Evolutionary conservation across 2,113 vertebrate species (phyloP).

Genomic region (Alaudala cheleensis): DNA sequence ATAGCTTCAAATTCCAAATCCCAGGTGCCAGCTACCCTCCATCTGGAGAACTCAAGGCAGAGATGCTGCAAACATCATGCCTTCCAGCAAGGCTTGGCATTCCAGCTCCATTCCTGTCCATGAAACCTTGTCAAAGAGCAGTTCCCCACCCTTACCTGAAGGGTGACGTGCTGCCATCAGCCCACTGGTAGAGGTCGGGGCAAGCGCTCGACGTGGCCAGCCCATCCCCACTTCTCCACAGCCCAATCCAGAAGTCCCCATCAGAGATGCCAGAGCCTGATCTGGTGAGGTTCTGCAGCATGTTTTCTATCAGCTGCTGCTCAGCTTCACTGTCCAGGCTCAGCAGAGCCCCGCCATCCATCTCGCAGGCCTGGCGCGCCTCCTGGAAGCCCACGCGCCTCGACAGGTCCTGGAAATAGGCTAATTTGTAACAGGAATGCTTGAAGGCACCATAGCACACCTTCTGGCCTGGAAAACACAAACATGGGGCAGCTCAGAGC

Average conservation of each 20-base stretch:
- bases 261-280: slow-evolving; percentile 84
- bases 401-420: slow-evolving; percentile 92
- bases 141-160: slow-evolving; percentile 79
- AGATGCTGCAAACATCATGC: not conserved
- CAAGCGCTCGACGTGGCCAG: slow-evolving; percentile 78
- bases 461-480: slow-evolving; percentile 83
- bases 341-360: slow-evolving; percentile 84
- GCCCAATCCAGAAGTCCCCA: slow-evolving; percentile 97
- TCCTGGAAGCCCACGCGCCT: slow-evolving; percentile 90
- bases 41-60: not conserved
- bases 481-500: not conserved
- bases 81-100: not conserved
- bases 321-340: slow-evolving; percentile 85
- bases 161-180: slow-evolving; percentile 81
- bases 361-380: slow-evolving; percentile 85
- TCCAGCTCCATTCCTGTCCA: not conserved
- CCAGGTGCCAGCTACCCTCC: not conserved
- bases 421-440: slow-evolving; percentile 90
- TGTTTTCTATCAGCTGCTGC: slow-evolving; percentile 85
- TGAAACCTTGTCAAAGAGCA: not conserved
- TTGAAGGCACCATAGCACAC: slow-evolving; percentile 82
- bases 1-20: not conserved
- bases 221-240: slow-evolving; percentile 81
- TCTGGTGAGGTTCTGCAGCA: slow-evolving; percentile 84
- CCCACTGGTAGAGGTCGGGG: slow-evolving; percentile 89